Evolutionary conservation across 2,113 vertebrate species (phyloP), one percentile per base, ranked within the genome.

Genomic region (Salvator merianae): DNA sequence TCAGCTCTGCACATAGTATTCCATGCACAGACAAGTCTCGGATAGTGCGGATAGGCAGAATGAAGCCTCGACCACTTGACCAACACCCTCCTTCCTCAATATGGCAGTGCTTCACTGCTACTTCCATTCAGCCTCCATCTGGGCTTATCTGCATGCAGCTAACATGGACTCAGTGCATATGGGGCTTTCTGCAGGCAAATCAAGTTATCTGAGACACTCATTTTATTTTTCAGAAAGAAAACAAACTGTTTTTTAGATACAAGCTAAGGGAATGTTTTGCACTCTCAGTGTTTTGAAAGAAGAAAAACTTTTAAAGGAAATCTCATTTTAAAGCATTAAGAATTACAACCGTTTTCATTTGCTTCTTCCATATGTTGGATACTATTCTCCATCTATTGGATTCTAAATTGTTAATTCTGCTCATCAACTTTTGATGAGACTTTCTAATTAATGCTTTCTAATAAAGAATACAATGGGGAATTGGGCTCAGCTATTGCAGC

Each of bases 331-430:
- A 79, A 84, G 20, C 69, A 77, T 83, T 81, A 85, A 86, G 79
- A 36, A 75, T 87, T 71, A 80, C 72, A 89, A 88, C 69, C 81
- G 88, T 79, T 86, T 87, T 70, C 85, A 84, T 40, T 87, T 77
- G 40, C 18, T 7, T 47, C 55, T 90, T 94, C 84, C 86, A 84
- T 89, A 75, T 13, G 6, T 68, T 26, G 66, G 8, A 30, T n/a
- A 65, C 81, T 82, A 76, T 7, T 16, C 34, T n/a, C 13, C 8
- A 26, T 78, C 24, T 40, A 16, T 34, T 59, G 53, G 75, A 62
- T 24, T 59, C 34, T 65, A 63, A 78, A 78, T 38, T 30, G 12
- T 77, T 36, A 65, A 65, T 78, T 38, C 34, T 28, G 62, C 32
- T 40, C 34, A 16, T 40, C n/a, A 72, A 36, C n/a, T 30, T 40